Evolutionary conservation across 2,113 vertebrate species (phyloP), one percentile per base, ranked within the genome.

Genomic region (Proterorhinus semilunaris): DNA sequence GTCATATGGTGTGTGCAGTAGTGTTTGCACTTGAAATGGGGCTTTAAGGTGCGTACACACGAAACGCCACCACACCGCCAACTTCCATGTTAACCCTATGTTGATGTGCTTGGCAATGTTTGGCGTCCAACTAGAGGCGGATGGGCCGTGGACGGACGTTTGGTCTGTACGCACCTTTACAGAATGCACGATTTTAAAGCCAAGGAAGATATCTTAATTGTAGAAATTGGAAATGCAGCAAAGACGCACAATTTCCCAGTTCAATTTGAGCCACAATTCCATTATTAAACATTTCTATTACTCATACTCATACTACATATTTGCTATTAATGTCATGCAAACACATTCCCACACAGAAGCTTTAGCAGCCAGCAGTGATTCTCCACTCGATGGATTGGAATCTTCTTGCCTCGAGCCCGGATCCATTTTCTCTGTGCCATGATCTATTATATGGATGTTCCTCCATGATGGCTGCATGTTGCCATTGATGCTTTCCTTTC

Each of bases 381-480:
- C 66, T 43, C 64, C 47, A 64, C 72, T 73, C 61, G 36, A 89
- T 90, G 82, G 72, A 91, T 90, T 77, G 73, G 69, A 71, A 78
- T 76, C 75, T 83, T 86, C 77, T 77, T 62, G 81, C 86, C 90
- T 79, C 52, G 1, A 88, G 88, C 83, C 77, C 77, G 83, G 81
- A 89, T 89, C 86, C 88, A 83, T 90, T 90, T 91, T 88, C 89
- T 84, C 78, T 66, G 59, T 16, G 65, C 81, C 70, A 69, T 88
- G 86, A 93, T 92, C 92, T 89, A 92, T 92, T 89, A 86, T 91
- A 93, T 91, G 82, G 92, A 92, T 91, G 87, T 91, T 90, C 78
- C 68, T 84, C 83, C 78, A 86, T 89, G 88, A 88, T 81, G 83
- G 87, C 89, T 2, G 73, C 81, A 84, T 90, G 90, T 90, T 88